Evolutionary conservation across 2,888 invertebrate genomes (phyloP).

Genomic region (Caenorhabditis imperialis): DNA sequence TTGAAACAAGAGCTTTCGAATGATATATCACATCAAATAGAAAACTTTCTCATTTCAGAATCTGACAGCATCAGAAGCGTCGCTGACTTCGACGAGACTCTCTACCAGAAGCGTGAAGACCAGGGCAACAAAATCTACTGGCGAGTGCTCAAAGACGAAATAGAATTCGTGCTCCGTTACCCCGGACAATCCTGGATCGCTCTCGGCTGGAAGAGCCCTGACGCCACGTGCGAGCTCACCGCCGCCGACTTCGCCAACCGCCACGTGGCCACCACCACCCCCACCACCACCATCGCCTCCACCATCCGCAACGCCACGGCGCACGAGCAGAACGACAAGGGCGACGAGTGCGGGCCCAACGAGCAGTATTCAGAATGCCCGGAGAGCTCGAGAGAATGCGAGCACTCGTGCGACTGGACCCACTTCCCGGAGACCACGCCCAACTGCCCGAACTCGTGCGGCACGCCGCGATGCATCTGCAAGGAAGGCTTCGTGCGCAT

Average conservation of each 20-base stretch:
- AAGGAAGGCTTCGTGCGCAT: conserved; percentile 74
- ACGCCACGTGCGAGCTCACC: conserved; percentile 50
- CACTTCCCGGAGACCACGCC: conserved; percentile 67
- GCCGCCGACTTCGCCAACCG: conserved; percentile 36
- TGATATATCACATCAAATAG: background rate
- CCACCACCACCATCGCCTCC: conserved; percentile 30
- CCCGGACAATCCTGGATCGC: conserved; percentile 90
- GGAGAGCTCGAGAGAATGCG: conserved; percentile 72
- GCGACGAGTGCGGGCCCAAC: conserved; percentile 70
- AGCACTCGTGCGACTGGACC: conserved; percentile 77
- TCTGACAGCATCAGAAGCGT: conserved; percentile 58
- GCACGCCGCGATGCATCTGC: conserved; percentile 60
- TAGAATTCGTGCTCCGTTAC: conserved; percentile 90
- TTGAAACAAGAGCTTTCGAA: too few species aligned
- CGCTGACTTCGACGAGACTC: conserved; percentile 64
- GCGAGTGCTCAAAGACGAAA: conserved; percentile 84
- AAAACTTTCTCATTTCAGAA: conserved; percentile 21
- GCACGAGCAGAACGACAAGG: conserved; percentile 37
- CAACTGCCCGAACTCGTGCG: conserved; percentile 63
- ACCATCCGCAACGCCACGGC: conserved; percentile 42
- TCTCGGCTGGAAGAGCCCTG: conserved; percentile 90
- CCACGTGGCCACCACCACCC: conserved; percentile 2
- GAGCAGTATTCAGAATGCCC: conserved; percentile 74
- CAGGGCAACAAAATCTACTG: conserved; percentile 87
- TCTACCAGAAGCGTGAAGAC: conserved; percentile 78